A percentile compares a stretch with the other conserved stretches of the same genome.
Conservation (phyloP, 2,113 vertebrate genomes). For the Gopherus evgoodei region DNA sequence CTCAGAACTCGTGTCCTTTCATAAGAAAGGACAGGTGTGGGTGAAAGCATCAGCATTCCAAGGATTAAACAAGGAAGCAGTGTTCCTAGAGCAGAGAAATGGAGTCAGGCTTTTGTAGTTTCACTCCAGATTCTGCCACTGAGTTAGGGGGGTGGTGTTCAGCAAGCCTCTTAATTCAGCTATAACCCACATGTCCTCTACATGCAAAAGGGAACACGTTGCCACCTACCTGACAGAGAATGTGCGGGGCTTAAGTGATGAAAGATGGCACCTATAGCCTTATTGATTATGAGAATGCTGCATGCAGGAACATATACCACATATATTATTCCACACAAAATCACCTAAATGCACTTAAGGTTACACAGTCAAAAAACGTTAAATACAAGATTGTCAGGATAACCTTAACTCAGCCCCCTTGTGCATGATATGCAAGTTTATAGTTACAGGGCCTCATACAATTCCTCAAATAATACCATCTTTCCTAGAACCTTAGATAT, state of each 20-base stretch:
- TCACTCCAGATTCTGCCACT: neutral
- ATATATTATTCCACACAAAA: neutral
- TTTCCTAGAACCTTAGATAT: neutral
- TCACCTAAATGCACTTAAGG: neutral
- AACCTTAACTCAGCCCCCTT: neutral
- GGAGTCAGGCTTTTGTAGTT: neutral
- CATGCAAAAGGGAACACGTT: neutral
- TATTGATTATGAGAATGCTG: neutral
- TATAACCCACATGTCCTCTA: neutral
- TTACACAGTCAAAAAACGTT: neutral
- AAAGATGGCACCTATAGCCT: neutral
- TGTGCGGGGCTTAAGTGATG: neutral
- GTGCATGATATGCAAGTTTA: rapidly evolving
- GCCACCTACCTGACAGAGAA: neutral
- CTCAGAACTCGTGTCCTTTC: neutral
- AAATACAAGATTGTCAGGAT: neutral
- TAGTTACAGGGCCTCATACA: neutral
- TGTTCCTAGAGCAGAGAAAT: neutral
- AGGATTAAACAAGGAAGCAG: neutral
- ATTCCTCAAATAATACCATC: neutral
- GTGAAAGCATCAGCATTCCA: neutral
- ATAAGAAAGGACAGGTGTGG: neutral
- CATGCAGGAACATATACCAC: neutral
- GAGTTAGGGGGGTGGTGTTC: neutral
- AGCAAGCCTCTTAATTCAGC: neutral